Evolutionary conservation across 2,113 vertebrate species (phyloP).

Genomic region (Ciconia maguari): DNA sequence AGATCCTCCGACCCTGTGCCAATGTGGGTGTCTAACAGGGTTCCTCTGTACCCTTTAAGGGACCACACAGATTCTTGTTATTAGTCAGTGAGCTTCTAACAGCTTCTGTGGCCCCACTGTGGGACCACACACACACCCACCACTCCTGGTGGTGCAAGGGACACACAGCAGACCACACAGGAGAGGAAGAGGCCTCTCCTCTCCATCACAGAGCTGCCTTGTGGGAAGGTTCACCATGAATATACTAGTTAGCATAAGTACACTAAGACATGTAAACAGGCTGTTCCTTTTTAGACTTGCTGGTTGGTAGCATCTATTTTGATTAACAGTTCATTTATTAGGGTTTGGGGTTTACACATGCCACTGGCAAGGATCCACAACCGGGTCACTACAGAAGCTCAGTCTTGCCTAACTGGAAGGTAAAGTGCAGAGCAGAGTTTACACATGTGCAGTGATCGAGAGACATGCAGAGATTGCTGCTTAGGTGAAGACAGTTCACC

Average conservation of each 20-base stretch:
- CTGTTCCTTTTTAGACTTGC: not conserved
- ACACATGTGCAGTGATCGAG: accelerated
- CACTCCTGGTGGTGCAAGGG: accelerated
- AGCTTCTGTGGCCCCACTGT: not conserved
- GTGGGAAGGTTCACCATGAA: not conserved
- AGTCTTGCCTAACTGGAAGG: not conserved
- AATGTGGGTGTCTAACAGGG: not conserved
- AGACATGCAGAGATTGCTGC: not conserved
- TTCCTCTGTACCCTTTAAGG: not conserved
- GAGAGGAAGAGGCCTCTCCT: not conserved
- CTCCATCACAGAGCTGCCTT: not conserved
- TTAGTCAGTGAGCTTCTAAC: not conserved
- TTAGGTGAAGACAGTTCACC: not conserved
- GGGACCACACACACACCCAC: not conserved
- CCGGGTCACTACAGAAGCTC: not conserved
- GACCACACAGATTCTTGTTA: not conserved
- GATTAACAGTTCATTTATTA: not conserved
- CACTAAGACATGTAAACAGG: not conserved
- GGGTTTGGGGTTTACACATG: not conserved
- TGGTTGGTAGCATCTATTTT: not conserved
- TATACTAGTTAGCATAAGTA: accelerated
- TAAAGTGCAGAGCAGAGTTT: not conserved
- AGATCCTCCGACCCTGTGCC: not conserved
- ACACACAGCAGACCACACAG: not conserved
- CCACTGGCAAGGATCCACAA: not conserved